These are phyloP conservation scores for Anastrepha obliqua DNA, from an alignment of 1,140 invertebrate species.

Conservation along the genomic window DNA sequence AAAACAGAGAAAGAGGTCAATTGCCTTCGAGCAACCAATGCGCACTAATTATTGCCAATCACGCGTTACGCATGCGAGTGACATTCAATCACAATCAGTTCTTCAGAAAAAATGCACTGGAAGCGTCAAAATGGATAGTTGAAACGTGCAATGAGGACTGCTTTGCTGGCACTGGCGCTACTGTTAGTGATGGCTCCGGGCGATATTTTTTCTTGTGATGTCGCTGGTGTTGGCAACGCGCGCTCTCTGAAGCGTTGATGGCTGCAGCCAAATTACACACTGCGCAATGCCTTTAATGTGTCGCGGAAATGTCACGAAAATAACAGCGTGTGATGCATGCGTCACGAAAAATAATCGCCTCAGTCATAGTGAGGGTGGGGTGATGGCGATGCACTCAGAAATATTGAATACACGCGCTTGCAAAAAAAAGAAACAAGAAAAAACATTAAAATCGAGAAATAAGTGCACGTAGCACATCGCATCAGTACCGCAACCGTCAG, in stretches of 20 bases:
- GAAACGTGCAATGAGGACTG: constrained; percentile 1
- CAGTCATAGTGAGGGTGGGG: not conserved
- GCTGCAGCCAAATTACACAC: not conserved
- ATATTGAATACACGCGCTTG: not conserved
- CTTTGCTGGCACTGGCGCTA: not conserved
- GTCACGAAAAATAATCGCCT: not conserved
- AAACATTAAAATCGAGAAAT: not conserved
- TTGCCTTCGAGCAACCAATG: not conserved
- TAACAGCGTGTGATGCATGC: constrained; percentile 20
- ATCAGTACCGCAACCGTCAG: not conserved
- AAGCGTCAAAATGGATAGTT: not conserved
- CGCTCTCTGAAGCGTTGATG: too few species aligned
- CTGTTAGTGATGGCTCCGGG: too few species aligned
- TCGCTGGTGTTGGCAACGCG: too few species aligned
- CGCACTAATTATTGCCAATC: constrained; percentile 33
- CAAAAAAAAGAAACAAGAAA: not conserved
- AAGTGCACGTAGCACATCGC: not conserved
- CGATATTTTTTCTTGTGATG: too few species aligned
- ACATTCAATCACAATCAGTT: not conserved
- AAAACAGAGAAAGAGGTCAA: not conserved
- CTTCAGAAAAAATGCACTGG: not conserved
- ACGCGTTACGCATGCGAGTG: not conserved
- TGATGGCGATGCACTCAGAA: constrained; percentile 1
- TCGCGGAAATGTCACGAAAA: constrained; percentile 13
- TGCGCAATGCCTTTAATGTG: not conserved